Percentiles rank a stretch among this genome's conserved stretches.
Conservation (phyloP, 2,888 invertebrate species). For the Caprella mutica region DNA sequence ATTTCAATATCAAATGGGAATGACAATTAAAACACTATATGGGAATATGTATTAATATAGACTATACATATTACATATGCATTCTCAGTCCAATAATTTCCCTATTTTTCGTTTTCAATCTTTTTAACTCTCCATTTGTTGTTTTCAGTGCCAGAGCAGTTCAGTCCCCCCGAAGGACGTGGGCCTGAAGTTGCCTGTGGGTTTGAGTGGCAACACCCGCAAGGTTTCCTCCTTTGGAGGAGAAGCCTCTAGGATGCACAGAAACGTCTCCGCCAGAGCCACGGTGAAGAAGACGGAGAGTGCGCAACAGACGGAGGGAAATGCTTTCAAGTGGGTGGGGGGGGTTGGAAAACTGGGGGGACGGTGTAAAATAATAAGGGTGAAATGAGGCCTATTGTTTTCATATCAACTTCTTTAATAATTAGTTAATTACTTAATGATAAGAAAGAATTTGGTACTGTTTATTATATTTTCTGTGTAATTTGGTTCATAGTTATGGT, state of each 20-base stretch:
- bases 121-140: not conserved
- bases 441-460: too few relatives aligned
- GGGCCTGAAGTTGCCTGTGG: conserved; percentile 32
- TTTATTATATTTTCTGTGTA: too few relatives aligned
- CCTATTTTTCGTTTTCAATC: not conserved
- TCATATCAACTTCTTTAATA: too few relatives aligned
- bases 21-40: too few relatives aligned
- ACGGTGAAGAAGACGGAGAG: conserved; percentile 45
- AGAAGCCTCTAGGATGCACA: conserved; percentile 32
- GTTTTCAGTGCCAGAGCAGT: conserved; percentile 21
- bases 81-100: not conserved
- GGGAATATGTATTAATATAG: not conserved
- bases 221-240: conserved; percentile 22
- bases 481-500: too few relatives aligned
- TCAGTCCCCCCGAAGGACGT: too few relatives aligned
- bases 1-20: too few relatives aligned
- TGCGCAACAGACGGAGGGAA: conserved; percentile 47
- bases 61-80: not conserved
- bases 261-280: conserved; percentile 35
- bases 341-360: too few relatives aligned
- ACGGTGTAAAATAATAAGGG: too few relatives aligned
- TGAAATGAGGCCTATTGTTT: too few relatives aligned
- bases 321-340: conserved; percentile 42
- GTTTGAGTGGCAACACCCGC: conserved; percentile 26
- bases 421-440: too few relatives aligned